Base-by-base conservation (phyloP, 2,113 vertebrate genomes). In the Tachysurus fulvidraco region DNA sequence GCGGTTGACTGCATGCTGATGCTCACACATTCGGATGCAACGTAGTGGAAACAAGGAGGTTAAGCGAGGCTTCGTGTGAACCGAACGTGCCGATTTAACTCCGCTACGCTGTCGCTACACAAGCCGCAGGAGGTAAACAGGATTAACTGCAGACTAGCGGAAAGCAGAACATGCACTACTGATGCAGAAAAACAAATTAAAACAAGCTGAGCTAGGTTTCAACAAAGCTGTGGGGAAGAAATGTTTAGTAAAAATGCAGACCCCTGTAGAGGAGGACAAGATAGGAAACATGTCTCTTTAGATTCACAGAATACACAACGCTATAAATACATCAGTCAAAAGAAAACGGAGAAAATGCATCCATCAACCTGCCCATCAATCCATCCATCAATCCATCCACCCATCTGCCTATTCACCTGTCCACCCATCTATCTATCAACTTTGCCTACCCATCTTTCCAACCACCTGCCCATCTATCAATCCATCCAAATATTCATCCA, bases 61-160 rank as follows among this genome's bases (percentile, higher is more conserved):
- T 69, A 67, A 65, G 46, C 17, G 10, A 30, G 44, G 44, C 44
- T 69, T 67, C 60, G 44, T 50, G 62, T 83, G 62, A 21, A 69
- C 8, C 30, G 81, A 83, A 81, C 59, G 62, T 55, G 36, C 57
- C 13, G 55, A 81, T 62, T 62, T 62, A 81, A 46, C 36, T 62
- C 30, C 4, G 79, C 30, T 64, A 62, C 57, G n/a, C 55, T 81
- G 57, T 14, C 36, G 2, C 36, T 44, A 46, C 57, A 44, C 30
- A 7, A 69, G 62, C 46, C 46, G 19, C 46, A 55, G 60, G 55
- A 60, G 78, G 78, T 41, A 81, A 81, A 60, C 19, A 81, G 57
- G 78, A 81, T 81, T 81, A 81, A 81, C 55, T 81, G 30, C 36
- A 50, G 57, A 60, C 30, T 81, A 60, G 44, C 55, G 25, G 28